phyloP scores from a whole-genome alignment of 2,797 vertebrate genomes.

The Acipenser oxyrinchus region DNA sequence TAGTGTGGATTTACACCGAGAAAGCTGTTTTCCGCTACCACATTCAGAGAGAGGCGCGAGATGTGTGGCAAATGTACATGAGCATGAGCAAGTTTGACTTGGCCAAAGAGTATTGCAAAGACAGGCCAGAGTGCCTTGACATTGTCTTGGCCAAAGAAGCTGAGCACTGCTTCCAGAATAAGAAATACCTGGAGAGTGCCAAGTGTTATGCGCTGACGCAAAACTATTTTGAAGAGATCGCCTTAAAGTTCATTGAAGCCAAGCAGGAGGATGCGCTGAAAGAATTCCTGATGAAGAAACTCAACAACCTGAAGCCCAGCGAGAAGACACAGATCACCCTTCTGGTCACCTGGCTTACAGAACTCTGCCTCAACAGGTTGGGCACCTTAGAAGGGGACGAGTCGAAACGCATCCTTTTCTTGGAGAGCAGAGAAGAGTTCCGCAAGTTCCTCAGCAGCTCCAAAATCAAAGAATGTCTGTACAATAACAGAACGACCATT shows the following conservation, averaged over 20 bases:
- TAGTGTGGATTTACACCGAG: constrained; percentile 95
- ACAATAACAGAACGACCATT: constrained; percentile 84
- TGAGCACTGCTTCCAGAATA: constrained; percentile 91
- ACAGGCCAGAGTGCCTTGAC: constrained; percentile 91
- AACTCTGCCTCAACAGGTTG: constrained; percentile 87
- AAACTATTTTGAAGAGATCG: constrained; percentile 97
- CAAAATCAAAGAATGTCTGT: constrained; percentile 86
- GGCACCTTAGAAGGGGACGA: constrained; percentile 76
- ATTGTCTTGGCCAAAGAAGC: constrained; percentile 89
- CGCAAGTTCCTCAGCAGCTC: constrained; percentile 74
- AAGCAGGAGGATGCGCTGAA: constrained; percentile 94
- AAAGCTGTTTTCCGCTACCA: constrained; percentile 92
- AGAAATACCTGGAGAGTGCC: constrained; percentile 86
- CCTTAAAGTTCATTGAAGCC: constrained; percentile 94
- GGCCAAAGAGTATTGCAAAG: constrained; percentile 95
- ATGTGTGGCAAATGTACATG: constrained; percentile 99
- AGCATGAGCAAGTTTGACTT: constrained; percentile 94
- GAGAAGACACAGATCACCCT: constrained; percentile 92
- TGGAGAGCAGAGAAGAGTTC: constrained; percentile 79
- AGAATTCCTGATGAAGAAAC: constrained; percentile 88
- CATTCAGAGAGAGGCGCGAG: constrained; percentile 83
- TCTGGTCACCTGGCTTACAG: constrained; percentile 88
- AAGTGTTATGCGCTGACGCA: constrained; percentile 94
- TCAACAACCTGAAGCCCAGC: constrained; percentile 68
- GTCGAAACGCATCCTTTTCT: constrained; percentile 54